phyloP scores from a whole-genome alignment of 2,113 vertebrate species.

The Solea solea region DNA sequence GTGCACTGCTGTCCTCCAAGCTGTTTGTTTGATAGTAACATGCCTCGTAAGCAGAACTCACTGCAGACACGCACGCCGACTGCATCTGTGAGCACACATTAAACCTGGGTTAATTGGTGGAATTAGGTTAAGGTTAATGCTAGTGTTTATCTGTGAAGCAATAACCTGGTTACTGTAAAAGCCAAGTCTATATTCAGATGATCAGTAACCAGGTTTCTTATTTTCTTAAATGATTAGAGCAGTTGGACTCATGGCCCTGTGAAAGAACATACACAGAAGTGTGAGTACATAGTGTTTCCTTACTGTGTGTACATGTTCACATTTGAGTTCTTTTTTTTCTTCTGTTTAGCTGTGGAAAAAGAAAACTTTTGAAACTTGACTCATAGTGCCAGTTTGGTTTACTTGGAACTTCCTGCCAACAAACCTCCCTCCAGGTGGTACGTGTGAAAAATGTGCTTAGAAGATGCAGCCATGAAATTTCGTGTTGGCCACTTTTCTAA shows the following conservation, averaged over 20 bases:
- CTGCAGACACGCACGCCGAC: too few species aligned
- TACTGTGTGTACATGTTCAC: not conserved
- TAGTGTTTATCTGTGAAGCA: too few species aligned
- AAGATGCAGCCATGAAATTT: constrained; percentile 54
- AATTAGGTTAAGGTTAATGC: too few species aligned
- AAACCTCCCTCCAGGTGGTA: constrained; percentile 36
- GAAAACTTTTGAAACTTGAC: too few species aligned
- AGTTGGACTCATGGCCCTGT: not conserved
- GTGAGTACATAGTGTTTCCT: constrained; percentile 14
- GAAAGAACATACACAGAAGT: not conserved
- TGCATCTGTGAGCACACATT: too few species aligned
- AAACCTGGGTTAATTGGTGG: too few species aligned
- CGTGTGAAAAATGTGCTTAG: constrained; percentile 56
- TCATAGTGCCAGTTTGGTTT: too few species aligned
- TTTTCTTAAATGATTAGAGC: not conserved
- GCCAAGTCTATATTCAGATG: too few species aligned
- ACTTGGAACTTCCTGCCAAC: not conserved
- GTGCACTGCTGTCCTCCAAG: constrained; percentile 30
- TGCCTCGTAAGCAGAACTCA: constrained; percentile 41
- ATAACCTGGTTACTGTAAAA: too few species aligned
- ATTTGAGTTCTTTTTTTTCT: not conserved
- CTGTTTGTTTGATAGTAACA: constrained; percentile 53
- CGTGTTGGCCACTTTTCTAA: constrained; percentile 50
- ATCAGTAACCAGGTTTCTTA: too few species aligned
- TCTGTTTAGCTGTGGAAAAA: not conserved